These are phyloP conservation scores for Ciconia boyciana DNA, from an alignment of 2,113 vertebrate genomes.

Conservation along the genomic window DNA sequence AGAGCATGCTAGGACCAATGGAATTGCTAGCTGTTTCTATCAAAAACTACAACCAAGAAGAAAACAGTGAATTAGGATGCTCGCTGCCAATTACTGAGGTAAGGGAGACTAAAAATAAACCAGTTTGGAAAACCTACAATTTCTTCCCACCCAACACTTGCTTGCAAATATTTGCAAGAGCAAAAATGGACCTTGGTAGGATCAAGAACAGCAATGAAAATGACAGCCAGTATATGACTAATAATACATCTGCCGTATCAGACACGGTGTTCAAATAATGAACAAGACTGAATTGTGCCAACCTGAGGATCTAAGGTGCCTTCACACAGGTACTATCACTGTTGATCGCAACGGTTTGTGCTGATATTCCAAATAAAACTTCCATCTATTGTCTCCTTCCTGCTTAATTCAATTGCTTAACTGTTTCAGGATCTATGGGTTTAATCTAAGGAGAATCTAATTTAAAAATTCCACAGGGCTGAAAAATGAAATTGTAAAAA, in stretches of 20 bases:
- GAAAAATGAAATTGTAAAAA: not conserved
- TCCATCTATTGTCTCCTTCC: not conserved
- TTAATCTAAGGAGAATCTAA: conserved; percentile 9
- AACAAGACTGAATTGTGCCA: not conserved
- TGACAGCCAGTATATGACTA: not conserved
- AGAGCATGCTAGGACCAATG: not conserved
- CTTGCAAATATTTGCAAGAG: not conserved
- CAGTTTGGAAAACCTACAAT: accelerated
- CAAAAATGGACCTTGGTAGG: not conserved
- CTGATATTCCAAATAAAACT: not conserved
- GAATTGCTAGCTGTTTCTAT: not conserved
- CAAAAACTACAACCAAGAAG: not conserved
- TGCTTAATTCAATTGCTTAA: not conserved
- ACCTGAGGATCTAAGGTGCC: not conserved
- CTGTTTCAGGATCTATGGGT: not conserved
- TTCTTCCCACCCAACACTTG: not conserved
- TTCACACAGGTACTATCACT: not conserved
- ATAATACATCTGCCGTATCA: not conserved
- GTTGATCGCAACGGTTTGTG: accelerated
- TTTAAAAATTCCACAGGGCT: not conserved
- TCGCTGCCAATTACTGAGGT: not conserved
- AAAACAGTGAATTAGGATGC: not conserved
- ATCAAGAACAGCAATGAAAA: not conserved
- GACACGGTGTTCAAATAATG: not conserved
- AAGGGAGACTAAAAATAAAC: not conserved